phyloP scores from a whole-genome alignment of 2,797 vertebrate species.

The Centroberyx gerrardi region DNA sequence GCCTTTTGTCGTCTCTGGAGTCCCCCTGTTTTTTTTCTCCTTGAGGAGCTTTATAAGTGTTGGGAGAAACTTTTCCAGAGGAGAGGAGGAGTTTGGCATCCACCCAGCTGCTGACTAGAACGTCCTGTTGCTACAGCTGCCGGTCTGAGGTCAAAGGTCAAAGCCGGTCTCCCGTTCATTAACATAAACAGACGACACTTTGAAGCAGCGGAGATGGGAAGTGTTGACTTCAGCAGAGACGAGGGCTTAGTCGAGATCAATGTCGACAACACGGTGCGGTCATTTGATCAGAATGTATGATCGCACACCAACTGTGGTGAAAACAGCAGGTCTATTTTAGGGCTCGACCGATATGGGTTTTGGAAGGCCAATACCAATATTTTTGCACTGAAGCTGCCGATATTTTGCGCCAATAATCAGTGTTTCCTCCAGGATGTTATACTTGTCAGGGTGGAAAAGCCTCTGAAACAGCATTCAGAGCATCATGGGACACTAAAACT shows the following conservation, averaged over 20 bases:
- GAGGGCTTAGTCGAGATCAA: constrained; percentile 54
- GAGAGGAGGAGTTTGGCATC: not conserved
- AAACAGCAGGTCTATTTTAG: not conserved
- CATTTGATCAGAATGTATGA: constrained; percentile 9
- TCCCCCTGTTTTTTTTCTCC: constrained; percentile 13
- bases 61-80: constrained; percentile 37
- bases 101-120: no score
- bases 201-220: constrained; percentile 35
- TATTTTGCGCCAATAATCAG: not conserved
- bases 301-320: no score
- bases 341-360: not conserved
- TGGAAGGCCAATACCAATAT: constrained; percentile 1
- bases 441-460: not conserved
- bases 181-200: constrained; percentile 35
- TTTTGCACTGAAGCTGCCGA: not conserved
- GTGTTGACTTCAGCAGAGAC: constrained; percentile 67
- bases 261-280: constrained; percentile 20
- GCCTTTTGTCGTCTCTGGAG: constrained; percentile 10
- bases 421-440: no score
- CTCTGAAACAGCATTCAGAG: not conserved
- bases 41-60: constrained; percentile 24
- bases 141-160: constrained; percentile 52
- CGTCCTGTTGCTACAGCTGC: constrained; percentile 38
- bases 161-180: constrained; percentile 65
- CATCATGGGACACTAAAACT: not conserved